phyloP scores from a whole-genome alignment of 1,140 invertebrate species.

The Artemia franciscana region DNA sequence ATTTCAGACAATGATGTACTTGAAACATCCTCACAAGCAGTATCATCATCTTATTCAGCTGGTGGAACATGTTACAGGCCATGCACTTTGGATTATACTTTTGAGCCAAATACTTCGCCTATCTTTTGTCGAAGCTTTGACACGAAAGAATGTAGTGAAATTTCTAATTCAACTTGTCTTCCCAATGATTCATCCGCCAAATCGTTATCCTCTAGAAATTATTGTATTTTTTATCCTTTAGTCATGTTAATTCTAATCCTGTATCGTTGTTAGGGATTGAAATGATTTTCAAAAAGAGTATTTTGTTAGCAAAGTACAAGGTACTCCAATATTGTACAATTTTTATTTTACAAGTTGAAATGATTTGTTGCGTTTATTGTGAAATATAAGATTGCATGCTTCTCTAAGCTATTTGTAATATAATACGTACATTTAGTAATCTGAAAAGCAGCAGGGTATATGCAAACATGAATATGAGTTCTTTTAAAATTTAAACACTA shows the following conservation, averaged over 20 bases:
- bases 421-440: too few species aligned
- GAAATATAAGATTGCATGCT: too few species aligned
- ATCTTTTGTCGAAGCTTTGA: not conserved
- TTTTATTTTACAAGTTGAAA: not conserved
- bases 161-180: not conserved
- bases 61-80: constrained; percentile 8
- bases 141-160: not conserved
- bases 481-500: too few species aligned
- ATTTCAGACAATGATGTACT: constrained; percentile 8
- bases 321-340: not conserved
- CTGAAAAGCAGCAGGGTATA: too few species aligned
- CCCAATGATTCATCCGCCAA: not conserved
- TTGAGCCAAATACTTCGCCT: constrained; percentile 7
- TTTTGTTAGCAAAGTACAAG: not conserved
- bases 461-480: too few species aligned
- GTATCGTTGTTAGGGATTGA: not conserved
- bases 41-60: constrained; percentile 3
- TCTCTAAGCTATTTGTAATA: too few species aligned
- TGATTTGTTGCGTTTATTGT: not conserved
- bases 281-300: not conserved
- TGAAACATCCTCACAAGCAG: constrained; percentile 6
- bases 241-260: not conserved
- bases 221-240: not conserved
- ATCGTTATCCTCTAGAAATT: not conserved
- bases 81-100: constrained; percentile 8